Evolutionary conservation across 2,797 vertebrate genomes (phyloP).

Genomic region (Leontocebus nigricollis): DNA sequence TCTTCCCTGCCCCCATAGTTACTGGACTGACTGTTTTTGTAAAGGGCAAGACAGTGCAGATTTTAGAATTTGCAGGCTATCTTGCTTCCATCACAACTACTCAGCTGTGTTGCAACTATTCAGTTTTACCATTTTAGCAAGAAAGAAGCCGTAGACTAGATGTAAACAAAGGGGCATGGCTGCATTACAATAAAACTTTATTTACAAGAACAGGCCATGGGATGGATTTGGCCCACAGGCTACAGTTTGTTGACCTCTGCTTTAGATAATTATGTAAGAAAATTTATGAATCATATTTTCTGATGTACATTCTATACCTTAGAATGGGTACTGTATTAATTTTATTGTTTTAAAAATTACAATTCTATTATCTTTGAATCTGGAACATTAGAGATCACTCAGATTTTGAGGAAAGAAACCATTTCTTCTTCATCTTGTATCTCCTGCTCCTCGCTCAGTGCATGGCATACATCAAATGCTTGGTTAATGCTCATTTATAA

Average conservation of each 20-base stretch:
- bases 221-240: background rate
- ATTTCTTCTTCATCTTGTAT: background rate
- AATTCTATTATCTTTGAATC: background rate
- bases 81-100: background rate
- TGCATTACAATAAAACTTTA: constrained; percentile 28
- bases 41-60: background rate
- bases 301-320: background rate
- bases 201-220: background rate
- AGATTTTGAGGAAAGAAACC: background rate
- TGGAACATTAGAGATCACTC: background rate
- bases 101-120: background rate
- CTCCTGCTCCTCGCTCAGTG: background rate
- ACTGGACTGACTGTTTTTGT: background rate
- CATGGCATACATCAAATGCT: background rate
- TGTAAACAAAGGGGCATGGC: background rate
- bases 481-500: background rate
- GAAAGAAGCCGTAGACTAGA: background rate
- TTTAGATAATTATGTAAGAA: background rate
- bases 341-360: background rate
- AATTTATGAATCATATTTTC: background rate
- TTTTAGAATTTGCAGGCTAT: background rate
- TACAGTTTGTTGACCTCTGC: background rate
- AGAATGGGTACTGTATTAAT: background rate
- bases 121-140: background rate
- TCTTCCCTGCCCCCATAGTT: background rate